Evolutionary conservation across 2,888 invertebrate species (phyloP).

Genomic region (Eurois occulta): DNA sequence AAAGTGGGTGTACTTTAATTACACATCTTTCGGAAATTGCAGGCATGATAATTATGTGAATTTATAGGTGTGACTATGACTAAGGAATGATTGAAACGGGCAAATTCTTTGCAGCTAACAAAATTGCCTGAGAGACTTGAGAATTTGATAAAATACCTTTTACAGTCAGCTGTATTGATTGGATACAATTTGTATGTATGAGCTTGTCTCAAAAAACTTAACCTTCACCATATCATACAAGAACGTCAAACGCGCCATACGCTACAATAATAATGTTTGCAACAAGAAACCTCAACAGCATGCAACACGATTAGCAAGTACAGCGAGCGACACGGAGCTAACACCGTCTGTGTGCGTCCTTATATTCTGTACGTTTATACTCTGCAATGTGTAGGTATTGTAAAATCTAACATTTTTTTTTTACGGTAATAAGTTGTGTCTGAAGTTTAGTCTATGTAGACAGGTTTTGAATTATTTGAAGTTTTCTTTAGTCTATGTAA

Average conservation of each 20-base stretch:
- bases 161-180: background rate
- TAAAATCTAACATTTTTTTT: background rate
- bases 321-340: slow-evolving; percentile 13
- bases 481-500: background rate
- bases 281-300: slow-evolving; percentile 18
- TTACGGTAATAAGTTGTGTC: background rate
- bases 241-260: background rate
- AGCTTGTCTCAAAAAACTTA: background rate
- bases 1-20: background rate
- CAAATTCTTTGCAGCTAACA: background rate
- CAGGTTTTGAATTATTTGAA: background rate
- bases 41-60: background rate
- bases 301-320: slow-evolving; percentile 30
- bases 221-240: slow-evolving; percentile 32
- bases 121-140: background rate
- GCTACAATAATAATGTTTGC: background rate
- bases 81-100: background rate
- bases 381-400: background rate
- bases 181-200: background rate
- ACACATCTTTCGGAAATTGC: background rate
- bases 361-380: background rate
- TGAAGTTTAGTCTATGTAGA: too few species aligned
- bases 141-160: background rate
- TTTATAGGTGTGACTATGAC: background rate
- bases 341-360: slow-evolving; percentile 9